These are phyloP conservation scores for Chymomyza costata DNA, from an alignment of 1,140 invertebrate species.

Conservation along the genomic window DNA sequence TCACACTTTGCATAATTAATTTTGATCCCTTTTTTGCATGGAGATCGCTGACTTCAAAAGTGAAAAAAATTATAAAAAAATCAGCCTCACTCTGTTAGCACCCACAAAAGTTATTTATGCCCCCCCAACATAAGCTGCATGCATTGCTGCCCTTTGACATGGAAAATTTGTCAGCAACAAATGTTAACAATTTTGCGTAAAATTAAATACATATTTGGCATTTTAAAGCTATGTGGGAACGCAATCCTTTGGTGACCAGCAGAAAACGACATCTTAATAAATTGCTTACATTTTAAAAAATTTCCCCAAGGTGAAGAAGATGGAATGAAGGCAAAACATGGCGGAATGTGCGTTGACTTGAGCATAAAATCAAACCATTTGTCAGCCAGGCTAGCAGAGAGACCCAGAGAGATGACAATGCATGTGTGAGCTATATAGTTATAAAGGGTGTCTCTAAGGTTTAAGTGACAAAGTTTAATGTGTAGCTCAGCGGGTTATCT, in stretches of 20 bases:
- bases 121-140: neutral
- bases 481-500: no score
- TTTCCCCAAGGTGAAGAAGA: conserved; percentile 71
- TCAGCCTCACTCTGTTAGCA: no score
- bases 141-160: conserved; percentile 42
- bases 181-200: conserved; percentile 61
- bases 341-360: conserved; percentile 57
- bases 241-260: conserved; percentile 46
- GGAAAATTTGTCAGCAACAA: conserved; percentile 43
- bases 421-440: no score
- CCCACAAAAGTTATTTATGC: conserved; percentile 58
- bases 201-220: conserved; percentile 61
- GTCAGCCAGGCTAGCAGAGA: conserved; percentile 42
- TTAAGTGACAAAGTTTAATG: conserved; percentile 6
- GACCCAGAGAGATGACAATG: conserved; percentile 63
- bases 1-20: conserved; percentile 69
- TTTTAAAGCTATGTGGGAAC: conserved; percentile 26
- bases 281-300: conserved; percentile 68
- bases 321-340: no score
- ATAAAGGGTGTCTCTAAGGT: conserved; percentile 21
- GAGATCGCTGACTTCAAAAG: conserved; percentile 42
- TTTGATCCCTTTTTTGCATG: conserved; percentile 21
- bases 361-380: conserved; percentile 71
- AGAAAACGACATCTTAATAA: conserved; percentile 53
- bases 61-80: no score